Evolutionary conservation across 2,797 vertebrate genomes (phyloP), one percentile per base, ranked within the genome.

Genomic region (Sphaeramia orbicularis): DNA sequence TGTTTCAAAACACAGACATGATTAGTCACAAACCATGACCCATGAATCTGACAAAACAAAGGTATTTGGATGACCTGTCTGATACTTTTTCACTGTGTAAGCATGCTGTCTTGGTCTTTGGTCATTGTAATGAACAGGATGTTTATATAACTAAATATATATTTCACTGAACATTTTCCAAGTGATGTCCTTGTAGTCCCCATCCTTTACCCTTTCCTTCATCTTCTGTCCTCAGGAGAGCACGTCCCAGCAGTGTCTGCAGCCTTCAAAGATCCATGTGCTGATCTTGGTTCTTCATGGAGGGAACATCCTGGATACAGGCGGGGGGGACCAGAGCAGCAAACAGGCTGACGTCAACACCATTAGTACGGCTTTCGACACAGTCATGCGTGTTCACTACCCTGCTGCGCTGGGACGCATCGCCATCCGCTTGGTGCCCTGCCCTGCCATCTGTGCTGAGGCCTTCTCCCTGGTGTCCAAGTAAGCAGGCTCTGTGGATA

Each of bases 271-370:
- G 92, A 95, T 96, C 81, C 96, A 98, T 0, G 96, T 97, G 73
- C 92, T 99, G 59, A 94, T 99, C 86, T 77, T 99, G 92, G 94
- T 99, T 32, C 92, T 99, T 55, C 98, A 99, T 0, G 98, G 97
- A 40, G 98, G 98, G n/a, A 99, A 97, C 91, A 98, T 99, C 90
- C 94, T 99, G 92, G 98, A 99, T 76, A 95, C 96, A 0, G 98
- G 97, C 21, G 85, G 94, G 0, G 96, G 97, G 1, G 98, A 99
- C 80, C 95, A 95, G 81, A 97, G 88, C 92, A 96, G 97, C 71
- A 99, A 99, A 90, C 96, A 97, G 73, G 97, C 96, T 0, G 98
- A 99, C 16, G 88, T 97, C 74, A 98, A 97, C 90, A 99, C 97
- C 24, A 95, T 99, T 37, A 93, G 94, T 0, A 93, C 93, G 0